phyloP scores from a whole-genome alignment of 23 tunicate genomes.

The Oikopleura dioica region DNA sequence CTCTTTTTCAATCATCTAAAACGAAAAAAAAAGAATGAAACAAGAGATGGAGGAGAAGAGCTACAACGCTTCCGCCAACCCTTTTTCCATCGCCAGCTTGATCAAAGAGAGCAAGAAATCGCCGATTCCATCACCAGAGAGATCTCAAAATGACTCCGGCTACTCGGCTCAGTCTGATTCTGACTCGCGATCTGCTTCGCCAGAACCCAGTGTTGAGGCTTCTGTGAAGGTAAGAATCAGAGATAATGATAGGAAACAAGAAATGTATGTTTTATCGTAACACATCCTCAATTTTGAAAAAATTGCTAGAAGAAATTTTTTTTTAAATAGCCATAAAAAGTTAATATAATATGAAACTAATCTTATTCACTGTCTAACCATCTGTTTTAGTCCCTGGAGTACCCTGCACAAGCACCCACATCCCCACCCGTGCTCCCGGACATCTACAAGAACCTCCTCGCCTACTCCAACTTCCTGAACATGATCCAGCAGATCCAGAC shows the following conservation, averaged over 20 bases:
- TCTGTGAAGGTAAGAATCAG: too few relatives aligned
- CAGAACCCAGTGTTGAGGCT: too few relatives aligned
- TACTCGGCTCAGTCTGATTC: conserved; percentile 2
- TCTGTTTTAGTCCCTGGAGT: not conserved
- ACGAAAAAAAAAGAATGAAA: not conserved
- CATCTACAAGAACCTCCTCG: not conserved
- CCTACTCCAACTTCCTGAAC: conserved; percentile 1
- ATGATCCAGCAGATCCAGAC: not conserved
- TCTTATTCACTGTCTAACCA: too few relatives aligned
- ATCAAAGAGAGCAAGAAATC: not conserved
- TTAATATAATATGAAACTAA: too few relatives aligned
- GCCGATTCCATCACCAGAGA: conserved; percentile 1
- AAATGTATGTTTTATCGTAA: too few relatives aligned
- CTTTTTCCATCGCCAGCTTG: conserved; percentile 1
- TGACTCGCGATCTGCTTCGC: too few relatives aligned
- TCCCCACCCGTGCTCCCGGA: not conserved
- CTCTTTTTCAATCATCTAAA: too few relatives aligned
- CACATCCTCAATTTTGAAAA: too few relatives aligned
- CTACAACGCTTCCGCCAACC: not conserved
- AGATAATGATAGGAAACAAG: too few relatives aligned
- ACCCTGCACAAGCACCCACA: not conserved
- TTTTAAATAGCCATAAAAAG: not conserved
- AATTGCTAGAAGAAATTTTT: not conserved
- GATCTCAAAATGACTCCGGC: not conserved
- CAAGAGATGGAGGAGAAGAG: not conserved